Evolutionary conservation across 2,888 invertebrate genomes (phyloP).

Genomic region (Acanthosepion esculentum): DNA sequence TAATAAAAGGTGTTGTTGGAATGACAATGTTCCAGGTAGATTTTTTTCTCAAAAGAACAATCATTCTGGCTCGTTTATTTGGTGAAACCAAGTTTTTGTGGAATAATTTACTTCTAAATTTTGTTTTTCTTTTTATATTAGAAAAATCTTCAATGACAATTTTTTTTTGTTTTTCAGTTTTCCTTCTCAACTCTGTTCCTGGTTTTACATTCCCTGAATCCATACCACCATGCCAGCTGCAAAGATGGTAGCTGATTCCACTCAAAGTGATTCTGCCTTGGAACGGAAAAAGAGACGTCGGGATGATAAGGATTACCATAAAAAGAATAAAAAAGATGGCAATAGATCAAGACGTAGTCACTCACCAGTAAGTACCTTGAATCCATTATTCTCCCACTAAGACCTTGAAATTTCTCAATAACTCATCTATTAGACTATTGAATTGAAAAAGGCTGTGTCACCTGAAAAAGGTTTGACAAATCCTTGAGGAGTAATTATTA

Average conservation of each 20-base stretch:
- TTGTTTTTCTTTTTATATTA: neutral
- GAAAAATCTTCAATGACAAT: neutral
- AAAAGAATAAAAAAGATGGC: neutral
- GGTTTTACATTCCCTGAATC: neutral
- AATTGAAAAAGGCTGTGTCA: no score
- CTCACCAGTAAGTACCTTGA: neutral
- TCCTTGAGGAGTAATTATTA: no score
- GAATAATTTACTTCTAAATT: neutral
- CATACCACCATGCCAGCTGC: slow-evolving; percentile 63
- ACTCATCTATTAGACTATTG: no score
- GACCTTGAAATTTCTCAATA: neutral
- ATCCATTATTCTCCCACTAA: neutral
- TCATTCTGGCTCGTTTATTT: no score
- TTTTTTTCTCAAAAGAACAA: no score
- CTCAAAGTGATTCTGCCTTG: slow-evolving; percentile 61
- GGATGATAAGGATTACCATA: neutral
- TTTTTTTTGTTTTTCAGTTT: neutral
- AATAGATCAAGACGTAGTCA: neutral
- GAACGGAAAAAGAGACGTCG: slow-evolving; percentile 51
- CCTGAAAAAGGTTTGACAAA: no score
- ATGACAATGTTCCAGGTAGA: no score
- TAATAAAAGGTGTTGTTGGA: no score
- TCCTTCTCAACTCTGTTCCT: neutral
- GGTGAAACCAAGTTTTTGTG: no score
- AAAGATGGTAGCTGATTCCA: slow-evolving; percentile 71